Percentiles rank a stretch among this genome's conserved stretches.
phyloP scores from a whole-genome alignment of 2,888 invertebrate genomes.

The Blastobasis adustella region DNA sequence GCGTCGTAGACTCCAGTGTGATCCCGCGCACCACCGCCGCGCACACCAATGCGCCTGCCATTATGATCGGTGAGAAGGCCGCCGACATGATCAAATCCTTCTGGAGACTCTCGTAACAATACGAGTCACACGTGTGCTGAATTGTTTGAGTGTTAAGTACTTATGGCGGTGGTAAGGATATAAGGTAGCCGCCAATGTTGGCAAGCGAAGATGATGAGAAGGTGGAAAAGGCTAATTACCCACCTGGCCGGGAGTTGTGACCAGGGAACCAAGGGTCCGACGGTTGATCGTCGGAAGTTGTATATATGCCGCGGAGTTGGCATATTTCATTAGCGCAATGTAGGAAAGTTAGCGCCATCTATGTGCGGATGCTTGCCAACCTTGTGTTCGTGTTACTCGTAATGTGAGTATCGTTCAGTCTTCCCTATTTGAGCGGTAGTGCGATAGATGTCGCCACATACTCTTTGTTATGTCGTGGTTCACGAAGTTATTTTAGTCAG shows the following conservation, averaged over 20 bases:
- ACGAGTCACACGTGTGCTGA: not conserved
- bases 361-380: too few relatives aligned
- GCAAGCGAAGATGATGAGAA: not conserved
- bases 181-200: not conserved
- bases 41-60: constrained; percentile 72
- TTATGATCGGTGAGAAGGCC: constrained; percentile 75
- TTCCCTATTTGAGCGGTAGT: too few relatives aligned
- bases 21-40: constrained; percentile 70
- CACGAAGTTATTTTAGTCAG: too few relatives aligned
- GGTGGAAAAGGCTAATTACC: not conserved
- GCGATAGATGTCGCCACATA: too few relatives aligned
- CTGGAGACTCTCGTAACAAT: constrained; percentile 32
- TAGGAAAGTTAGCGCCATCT: too few relatives aligned
- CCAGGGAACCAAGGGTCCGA: not conserved
- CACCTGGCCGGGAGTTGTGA: not conserved
- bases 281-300: too few relatives aligned
- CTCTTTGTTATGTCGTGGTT: too few relatives aligned
- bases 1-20: constrained; percentile 72
- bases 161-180: not conserved
- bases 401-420: too few relatives aligned
- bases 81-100: constrained; percentile 70
- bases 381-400: too few relatives aligned
- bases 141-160: not conserved
- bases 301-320: too few relatives aligned
- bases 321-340: too few relatives aligned